phyloP scores from a whole-genome alignment of 2,888 invertebrate genomes.

The Meloe dianella region DNA sequence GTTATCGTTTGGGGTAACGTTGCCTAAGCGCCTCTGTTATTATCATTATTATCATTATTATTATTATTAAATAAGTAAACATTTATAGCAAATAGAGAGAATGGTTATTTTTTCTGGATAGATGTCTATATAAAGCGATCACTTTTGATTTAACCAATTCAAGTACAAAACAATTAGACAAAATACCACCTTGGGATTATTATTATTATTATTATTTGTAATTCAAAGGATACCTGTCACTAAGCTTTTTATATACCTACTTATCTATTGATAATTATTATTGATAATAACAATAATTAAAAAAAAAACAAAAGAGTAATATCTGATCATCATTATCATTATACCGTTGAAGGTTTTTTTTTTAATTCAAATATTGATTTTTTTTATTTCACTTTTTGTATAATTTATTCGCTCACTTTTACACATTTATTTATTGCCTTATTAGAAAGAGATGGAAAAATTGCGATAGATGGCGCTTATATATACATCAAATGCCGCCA shows the following conservation, averaged over 20 bases:
- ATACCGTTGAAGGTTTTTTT: not conserved
- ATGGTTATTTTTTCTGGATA: not conserved
- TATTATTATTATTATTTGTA: not conserved
- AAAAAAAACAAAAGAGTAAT: not conserved
- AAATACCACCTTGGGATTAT: not conserved
- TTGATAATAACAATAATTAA: not conserved
- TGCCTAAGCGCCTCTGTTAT: too few species aligned
- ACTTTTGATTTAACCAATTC: not conserved
- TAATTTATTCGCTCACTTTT: not conserved
- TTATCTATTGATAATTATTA: not conserved
- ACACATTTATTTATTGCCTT: too few species aligned
- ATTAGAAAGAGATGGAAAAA: too few species aligned
- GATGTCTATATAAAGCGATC: not conserved
- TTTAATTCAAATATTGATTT: too few species aligned
- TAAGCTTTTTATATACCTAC: not conserved
- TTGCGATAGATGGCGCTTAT: not conserved
- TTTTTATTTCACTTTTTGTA: not conserved
- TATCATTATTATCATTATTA: too few species aligned
- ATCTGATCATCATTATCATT: not conserved
- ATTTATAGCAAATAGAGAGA: too few species aligned
- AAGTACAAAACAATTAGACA: constrained; percentile 9
- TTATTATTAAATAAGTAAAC: too few species aligned
- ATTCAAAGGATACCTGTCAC: not conserved
- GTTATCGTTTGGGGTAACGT: too few species aligned
- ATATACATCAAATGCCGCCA: not conserved